Evolutionary conservation across 2,888 invertebrate genomes (phyloP), one percentile per base, ranked within the genome.

Genomic region (Rapana venosa): DNA sequence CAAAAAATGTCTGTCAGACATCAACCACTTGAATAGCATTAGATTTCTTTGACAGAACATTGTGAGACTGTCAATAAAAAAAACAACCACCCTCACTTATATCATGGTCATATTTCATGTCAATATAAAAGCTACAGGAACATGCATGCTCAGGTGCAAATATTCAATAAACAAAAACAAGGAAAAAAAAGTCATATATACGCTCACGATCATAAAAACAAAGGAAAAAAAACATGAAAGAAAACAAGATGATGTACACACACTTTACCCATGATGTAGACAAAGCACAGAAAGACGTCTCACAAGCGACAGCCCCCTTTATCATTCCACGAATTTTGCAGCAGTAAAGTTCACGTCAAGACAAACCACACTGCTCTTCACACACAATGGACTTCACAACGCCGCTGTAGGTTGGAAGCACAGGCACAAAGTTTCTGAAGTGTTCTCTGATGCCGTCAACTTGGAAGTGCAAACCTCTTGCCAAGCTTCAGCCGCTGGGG

Each of bases 331-430:
- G 66, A 15, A 61, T 22, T 66, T 56, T 26, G 86, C 66, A 86
- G 66, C 32, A 66, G 86, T 66, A 32, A 61, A 86, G 47, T 47
- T 47, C 47, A 47, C 35, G 86, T 86, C 86, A 86, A 86, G 58
- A 86, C 32, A 86, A 86, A 61, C 66, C 86, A 86, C 30, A 86
- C 66, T 35, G 86, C 66, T 58, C 58, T 83, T 83, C 86, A 86
- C 86, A 86, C 86, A 86, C 58, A 58, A 86, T 61, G 58, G 30
- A 32, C n/a, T 86, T 86, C 86, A 86, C 86, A 86, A 86, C 30
- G 58, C 30, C 20, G 86, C 86, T 30, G 86, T 15, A 2, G n/a
- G 86, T 5, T 30, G 20, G 66, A 66, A 47, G 84, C 66, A 66
- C 86, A 35, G 86, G 66, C 84, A 86, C 86, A 86, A 86, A 35